These are phyloP conservation scores for Leuciscus idus DNA, from an alignment of 2,113 vertebrate genomes.

Conservation along the genomic window DNA sequence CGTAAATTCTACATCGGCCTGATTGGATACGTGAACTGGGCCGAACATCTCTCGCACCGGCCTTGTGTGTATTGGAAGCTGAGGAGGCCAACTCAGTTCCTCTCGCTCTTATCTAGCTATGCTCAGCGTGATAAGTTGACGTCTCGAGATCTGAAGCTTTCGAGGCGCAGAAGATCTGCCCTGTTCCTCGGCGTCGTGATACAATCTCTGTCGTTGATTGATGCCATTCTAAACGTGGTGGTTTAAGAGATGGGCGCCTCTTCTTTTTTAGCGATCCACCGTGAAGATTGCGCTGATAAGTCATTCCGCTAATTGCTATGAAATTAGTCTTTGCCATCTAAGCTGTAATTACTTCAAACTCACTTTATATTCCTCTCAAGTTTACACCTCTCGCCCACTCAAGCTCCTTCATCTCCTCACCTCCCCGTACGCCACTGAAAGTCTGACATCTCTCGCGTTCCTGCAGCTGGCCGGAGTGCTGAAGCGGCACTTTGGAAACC, in stretches of 20 bases:
- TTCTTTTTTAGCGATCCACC: constrained; percentile 47
- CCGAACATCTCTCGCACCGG: background rate
- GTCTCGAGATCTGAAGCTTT: constrained; percentile 47
- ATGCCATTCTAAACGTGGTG: constrained; percentile 25
- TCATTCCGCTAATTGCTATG: constrained; percentile 59
- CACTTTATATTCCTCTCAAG: constrained; percentile 46
- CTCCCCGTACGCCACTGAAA: constrained; percentile 18
- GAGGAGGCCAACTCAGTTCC: background rate
- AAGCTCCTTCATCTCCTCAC: constrained; percentile 23
- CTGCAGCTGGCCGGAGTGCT: constrained; percentile 45
- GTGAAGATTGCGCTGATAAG: constrained; percentile 58
- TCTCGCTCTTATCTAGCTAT: background rate
- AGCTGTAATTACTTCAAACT: constrained; percentile 55
- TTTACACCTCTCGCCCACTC: constrained; percentile 32
- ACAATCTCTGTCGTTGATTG: constrained; percentile 44
- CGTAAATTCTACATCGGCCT: background rate
- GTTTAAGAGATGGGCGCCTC: constrained; percentile 19
- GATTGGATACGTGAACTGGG: background rate
- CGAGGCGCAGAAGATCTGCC: constrained; percentile 32
- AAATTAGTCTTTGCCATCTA: constrained; percentile 57
- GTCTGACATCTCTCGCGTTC: constrained; percentile 21
- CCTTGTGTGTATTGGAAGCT: background rate
- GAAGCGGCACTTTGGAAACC: constrained; percentile 52
- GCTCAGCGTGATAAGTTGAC: constrained; percentile 14
- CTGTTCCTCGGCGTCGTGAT: constrained; percentile 10